A percentile compares a stretch with the other conserved stretches of the same genome.
phyloP scores from a whole-genome alignment of 2,113 vertebrate genomes.

The Syngnathus scovelli region DNA sequence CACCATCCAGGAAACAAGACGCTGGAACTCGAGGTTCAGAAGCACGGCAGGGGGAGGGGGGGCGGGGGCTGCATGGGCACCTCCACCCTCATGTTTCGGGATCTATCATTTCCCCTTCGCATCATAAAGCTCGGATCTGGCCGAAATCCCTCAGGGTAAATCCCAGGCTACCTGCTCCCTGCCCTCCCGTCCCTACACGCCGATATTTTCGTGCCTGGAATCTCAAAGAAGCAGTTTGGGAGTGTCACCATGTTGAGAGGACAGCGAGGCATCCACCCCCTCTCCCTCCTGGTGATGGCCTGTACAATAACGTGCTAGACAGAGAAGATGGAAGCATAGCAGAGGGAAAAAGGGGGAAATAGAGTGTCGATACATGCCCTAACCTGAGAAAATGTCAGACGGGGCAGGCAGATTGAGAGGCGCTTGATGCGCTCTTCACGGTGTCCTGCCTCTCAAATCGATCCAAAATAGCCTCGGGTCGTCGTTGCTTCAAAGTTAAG shows the following conservation, averaged over 20 bases:
- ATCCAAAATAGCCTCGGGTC: constrained; percentile 14
- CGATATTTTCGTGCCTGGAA: constrained; percentile 11
- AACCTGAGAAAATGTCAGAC: constrained; percentile 31
- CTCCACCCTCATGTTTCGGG: constrained; percentile 21
- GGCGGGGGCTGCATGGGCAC: constrained; percentile 1
- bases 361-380: constrained; percentile 28
- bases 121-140: neutral
- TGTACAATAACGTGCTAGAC: neutral
- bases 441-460: constrained; percentile 12
- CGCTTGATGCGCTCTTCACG: constrained; percentile 12
- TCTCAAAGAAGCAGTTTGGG: constrained; percentile 12
- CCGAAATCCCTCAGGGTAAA: constrained; percentile 4
- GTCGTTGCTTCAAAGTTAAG: constrained; percentile 19
- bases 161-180: neutral
- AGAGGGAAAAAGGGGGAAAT: constrained; percentile 4
- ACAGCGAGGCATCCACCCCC: neutral
- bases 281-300: neutral
- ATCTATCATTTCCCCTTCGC: constrained; percentile 28
- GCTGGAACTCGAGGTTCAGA: constrained; percentile 7
- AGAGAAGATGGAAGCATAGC: neutral
- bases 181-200: neutral
- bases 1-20: constrained; percentile 30
- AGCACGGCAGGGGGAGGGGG: neutral
- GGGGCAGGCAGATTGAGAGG: constrained; percentile 20
- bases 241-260: neutral